Base-by-base conservation (phyloP, 2,113 vertebrate genomes). In the Corythoichthys haematopterus region DNA sequence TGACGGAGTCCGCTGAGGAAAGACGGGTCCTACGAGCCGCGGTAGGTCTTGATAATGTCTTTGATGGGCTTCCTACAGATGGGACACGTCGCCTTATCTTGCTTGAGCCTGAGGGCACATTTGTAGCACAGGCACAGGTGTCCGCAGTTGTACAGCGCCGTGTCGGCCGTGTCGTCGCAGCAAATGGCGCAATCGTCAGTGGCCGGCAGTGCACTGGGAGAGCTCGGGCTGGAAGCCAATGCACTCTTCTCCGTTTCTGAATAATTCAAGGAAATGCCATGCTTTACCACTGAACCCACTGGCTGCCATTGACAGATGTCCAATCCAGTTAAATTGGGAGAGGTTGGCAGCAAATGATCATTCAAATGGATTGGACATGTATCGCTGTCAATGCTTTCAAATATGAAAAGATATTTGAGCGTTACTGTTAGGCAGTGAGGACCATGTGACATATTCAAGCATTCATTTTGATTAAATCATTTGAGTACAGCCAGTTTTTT, bases 81-180 rank as follows among this genome's bases (percentile, higher is more conserved):
- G 70, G 95, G 95, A 73, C 95, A 97, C 89, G 94, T 95, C 45
- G 95, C 93, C 0, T 95, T 94, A 79, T 92, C 93, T 88, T 95
- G 94, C 91, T 96, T 96, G 75, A 97, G 94, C 72, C 94, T 95
- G 76, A 96, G 88, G 78, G 94, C 95, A 3, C 95, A 97, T 0
- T 91, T 62, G 38, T 95, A 96, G 91, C 95, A 97, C 76, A 97
- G 92, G 89, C 95, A 97, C 94, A 97, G 96, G 88, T 97, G 95
- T 69, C 95, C 95, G 11, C 95, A 97, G 52, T 95, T 92, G 74
- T 97, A 97, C 86, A 97, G 95, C 79, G 96, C 95, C 0, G 95
- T 94, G 91, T 97, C 95, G 87, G 95, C 95, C 14, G 84, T 79
- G 28, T 94, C 94, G 85, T 97, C 94, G 0, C 94, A 97, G 90